These are phyloP conservation scores for Microplitis mediator DNA, from an alignment of 1,140 invertebrate species.

Conservation along the genomic window DNA sequence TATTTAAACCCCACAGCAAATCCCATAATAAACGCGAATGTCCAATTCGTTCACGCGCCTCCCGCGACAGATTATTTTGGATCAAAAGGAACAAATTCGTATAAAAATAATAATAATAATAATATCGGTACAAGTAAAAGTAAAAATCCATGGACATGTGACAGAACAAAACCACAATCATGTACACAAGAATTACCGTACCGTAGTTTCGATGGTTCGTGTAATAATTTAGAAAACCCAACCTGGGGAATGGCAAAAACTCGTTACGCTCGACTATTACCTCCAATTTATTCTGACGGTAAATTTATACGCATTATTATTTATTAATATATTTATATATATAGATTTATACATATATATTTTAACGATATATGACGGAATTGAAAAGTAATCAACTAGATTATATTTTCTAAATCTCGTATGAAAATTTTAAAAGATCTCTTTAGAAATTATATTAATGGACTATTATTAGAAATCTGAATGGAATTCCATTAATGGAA, in stretches of 20 bases:
- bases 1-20: not conserved
- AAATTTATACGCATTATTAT: conserved; percentile 41
- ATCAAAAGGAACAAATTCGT: not conserved
- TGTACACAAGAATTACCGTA: conserved; percentile 67
- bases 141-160: conserved; percentile 31
- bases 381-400: not conserved
- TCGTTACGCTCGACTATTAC: conserved; percentile 77
- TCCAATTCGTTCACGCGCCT: not conserved
- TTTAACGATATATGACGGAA: not conserved
- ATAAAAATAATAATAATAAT: not conserved
- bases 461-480: too few species aligned
- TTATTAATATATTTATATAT: not conserved
- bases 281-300: conserved; percentile 84
- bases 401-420: too few species aligned
- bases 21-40: not conserved
- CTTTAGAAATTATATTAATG: too few species aligned
- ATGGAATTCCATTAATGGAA: too few species aligned
- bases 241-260: conserved; percentile 76
- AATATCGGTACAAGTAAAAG: not conserved
- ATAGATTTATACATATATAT: not conserved
- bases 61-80: not conserved
- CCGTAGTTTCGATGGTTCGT: conserved; percentile 81
- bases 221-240: conserved; percentile 80
- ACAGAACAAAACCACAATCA: conserved; percentile 27
- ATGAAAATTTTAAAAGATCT: too few species aligned